Conservation (phyloP, 1,140 invertebrate genomes). For the Cyclargus thomasi region DNA sequence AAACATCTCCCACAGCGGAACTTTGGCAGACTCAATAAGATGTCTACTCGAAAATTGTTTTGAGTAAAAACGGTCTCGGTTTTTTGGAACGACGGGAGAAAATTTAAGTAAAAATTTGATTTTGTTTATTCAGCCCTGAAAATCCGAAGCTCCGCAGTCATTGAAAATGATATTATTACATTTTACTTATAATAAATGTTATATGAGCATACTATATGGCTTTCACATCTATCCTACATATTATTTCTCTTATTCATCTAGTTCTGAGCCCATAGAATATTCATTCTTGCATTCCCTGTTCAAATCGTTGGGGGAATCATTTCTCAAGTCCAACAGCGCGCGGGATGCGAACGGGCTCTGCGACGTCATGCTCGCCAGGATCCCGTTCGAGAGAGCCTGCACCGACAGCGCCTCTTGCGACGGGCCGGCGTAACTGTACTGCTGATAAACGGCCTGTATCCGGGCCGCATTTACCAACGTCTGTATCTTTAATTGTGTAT, state of each 20-base stretch:
- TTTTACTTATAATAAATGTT: not conserved
- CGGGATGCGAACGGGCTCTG: constrained; percentile 52
- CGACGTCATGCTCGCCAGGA: constrained; percentile 59
- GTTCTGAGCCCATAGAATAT: constrained; percentile 54
- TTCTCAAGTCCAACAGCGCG: constrained; percentile 44
- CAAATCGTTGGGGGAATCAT: constrained; percentile 60
- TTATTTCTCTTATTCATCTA: constrained; percentile 43
- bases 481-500: constrained; percentile 68
- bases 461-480: constrained; percentile 66
- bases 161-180: not conserved
- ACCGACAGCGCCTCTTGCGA: constrained; percentile 63
- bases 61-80: not conserved
- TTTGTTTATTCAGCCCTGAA: not conserved
- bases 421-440: constrained; percentile 65
- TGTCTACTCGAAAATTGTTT: not conserved
- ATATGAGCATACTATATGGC: not conserved
- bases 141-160: not conserved
- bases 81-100: not conserved
- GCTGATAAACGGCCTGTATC: constrained; percentile 67
- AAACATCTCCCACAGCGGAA: constrained; percentile 21
- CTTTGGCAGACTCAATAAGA: not conserved
- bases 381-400: constrained; percentile 64
- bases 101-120: not conserved
- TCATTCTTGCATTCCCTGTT: constrained; percentile 54
- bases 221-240: not conserved